A percentile compares a stretch with the other conserved stretches of the same genome.
Evolutionary conservation across 2,797 vertebrate species (phyloP).

Genomic region (Gobio occitaniae): DNA sequence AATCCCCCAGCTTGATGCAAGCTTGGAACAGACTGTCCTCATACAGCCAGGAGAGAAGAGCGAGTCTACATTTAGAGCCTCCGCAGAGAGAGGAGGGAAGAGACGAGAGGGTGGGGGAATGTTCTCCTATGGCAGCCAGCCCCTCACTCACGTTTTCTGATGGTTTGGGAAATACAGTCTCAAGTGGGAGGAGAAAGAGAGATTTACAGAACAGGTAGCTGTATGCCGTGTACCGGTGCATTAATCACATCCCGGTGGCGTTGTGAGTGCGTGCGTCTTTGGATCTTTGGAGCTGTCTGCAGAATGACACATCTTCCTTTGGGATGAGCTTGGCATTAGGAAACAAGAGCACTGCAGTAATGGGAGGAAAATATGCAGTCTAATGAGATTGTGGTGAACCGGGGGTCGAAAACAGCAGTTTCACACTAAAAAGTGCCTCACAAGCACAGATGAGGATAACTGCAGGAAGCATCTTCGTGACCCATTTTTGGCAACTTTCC

Average conservation of each 20-base stretch:
- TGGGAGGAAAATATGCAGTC: slow-evolving; percentile 30
- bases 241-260: slow-evolving; percentile 26
- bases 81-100: slow-evolving; percentile 14
- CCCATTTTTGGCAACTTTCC: slow-evolving; percentile 34
- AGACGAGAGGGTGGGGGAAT: slow-evolving; percentile 16
- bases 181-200: slow-evolving; percentile 17
- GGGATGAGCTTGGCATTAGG: slow-evolving; percentile 22
- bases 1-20: slow-evolving; percentile 49
- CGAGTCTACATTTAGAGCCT: slow-evolving; percentile 26
- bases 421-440: slow-evolving; percentile 33
- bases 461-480: slow-evolving; percentile 28
- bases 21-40: slow-evolving; percentile 50
- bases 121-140: background rate
- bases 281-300: slow-evolving; percentile 21
- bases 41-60: slow-evolving; percentile 40
- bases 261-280: background rate
- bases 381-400: slow-evolving; percentile 45
- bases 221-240: background rate
- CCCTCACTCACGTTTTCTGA: slow-evolving; percentile 14
- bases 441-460: slow-evolving; percentile 32
- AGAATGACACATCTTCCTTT: slow-evolving; percentile 16
- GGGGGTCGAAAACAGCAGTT: slow-evolving; percentile 37
- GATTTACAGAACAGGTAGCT: slow-evolving; percentile 23
- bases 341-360: slow-evolving; percentile 42
- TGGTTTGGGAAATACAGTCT: slow-evolving; percentile 24